Percentiles rank a stretch among this genome's conserved stretches.
phyloP scores from a whole-genome alignment of 2,113 vertebrate genomes.

The Geococcyx californianus region DNA sequence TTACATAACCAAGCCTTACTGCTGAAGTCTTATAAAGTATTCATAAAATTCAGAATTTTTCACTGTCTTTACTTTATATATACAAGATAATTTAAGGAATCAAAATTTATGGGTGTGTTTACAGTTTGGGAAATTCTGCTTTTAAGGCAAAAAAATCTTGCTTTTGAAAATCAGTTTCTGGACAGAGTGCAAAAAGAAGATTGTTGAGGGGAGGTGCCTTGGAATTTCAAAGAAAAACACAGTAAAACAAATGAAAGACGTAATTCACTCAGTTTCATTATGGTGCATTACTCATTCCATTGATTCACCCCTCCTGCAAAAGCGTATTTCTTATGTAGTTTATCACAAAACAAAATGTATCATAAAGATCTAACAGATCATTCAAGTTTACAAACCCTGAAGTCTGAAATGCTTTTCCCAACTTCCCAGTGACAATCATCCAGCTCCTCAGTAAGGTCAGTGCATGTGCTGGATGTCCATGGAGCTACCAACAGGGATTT shows the following conservation, averaged over 20 bases:
- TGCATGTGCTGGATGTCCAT: background rate
- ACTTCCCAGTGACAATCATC: background rate
- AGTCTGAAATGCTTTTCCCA: background rate
- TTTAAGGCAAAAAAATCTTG: background rate
- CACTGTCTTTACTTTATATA: background rate
- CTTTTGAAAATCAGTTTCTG: background rate
- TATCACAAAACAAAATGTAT: background rate
- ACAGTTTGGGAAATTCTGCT: background rate
- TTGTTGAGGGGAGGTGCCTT: background rate
- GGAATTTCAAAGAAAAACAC: background rate
- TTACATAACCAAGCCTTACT: background rate
- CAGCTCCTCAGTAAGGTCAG: background rate
- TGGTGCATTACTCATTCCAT: background rate
- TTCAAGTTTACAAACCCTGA: background rate
- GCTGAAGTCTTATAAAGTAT: background rate
- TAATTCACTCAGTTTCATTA: background rate
- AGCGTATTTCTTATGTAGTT: background rate
- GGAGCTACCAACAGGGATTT: rapidly evolving
- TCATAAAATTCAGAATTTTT: background rate
- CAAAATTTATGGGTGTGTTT: background rate
- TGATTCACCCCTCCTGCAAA: background rate
- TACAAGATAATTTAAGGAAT: background rate
- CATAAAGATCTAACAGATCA: background rate
- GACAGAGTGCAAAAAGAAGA: background rate
- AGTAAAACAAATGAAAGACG: background rate